Percentiles rank a stretch among this genome's conserved stretches.
Conservation (phyloP, 1,140 invertebrate genomes). For the Aphaenogaster floridana region DNA sequence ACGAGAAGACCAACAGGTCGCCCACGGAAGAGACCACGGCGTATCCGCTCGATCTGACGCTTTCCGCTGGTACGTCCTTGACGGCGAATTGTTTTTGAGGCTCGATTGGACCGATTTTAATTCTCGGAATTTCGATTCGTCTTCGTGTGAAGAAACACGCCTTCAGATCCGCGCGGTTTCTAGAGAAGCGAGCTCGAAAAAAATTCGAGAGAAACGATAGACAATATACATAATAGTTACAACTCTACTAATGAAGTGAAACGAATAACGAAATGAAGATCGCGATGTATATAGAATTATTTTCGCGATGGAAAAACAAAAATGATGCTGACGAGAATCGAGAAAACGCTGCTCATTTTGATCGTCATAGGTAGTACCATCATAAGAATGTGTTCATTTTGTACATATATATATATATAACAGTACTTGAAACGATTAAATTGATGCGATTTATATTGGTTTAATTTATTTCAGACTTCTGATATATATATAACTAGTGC, state of each 20-base stretch:
- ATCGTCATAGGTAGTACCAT: slow-evolving; percentile 40
- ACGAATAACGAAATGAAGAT: background rate
- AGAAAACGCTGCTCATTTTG: background rate
- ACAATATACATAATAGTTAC: background rate
- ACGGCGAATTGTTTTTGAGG: background rate
- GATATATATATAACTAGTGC: background rate
- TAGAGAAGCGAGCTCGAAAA: background rate
- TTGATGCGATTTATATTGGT: background rate
- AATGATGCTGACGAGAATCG: background rate
- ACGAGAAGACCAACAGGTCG: background rate
- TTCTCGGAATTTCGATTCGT: background rate
- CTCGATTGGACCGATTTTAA: background rate
- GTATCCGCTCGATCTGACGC: slow-evolving; percentile 17
- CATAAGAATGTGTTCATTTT: slow-evolving; percentile 74
- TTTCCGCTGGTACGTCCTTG: background rate
- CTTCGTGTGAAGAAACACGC: background rate
- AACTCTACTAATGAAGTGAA: background rate
- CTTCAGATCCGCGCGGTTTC: background rate
- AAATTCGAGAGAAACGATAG: background rate
- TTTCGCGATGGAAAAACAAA: slow-evolving; percentile 1
- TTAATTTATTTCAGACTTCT: slow-evolving; percentile 30
- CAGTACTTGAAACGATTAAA: background rate
- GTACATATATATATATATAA: slow-evolving; percentile 52
- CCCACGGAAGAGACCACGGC: background rate
- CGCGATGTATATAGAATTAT: background rate